A percentile compares a stretch with the other conserved stretches of the same genome.
Evolutionary conservation across 2,113 vertebrate species (phyloP).

Genomic region (Oncorhynchus nerka): DNA sequence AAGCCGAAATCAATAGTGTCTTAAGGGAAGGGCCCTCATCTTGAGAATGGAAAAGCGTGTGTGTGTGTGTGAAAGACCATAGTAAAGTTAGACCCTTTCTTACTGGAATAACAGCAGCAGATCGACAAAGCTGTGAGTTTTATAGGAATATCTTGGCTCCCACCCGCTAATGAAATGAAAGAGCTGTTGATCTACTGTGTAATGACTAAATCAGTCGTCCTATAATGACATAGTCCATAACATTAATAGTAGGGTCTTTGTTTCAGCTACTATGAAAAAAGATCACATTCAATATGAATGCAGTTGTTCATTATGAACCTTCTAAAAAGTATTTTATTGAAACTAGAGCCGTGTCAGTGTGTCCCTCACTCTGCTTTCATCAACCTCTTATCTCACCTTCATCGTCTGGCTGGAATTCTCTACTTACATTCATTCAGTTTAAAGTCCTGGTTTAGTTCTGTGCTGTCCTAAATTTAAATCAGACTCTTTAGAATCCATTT

Average conservation of each 20-base stretch:
- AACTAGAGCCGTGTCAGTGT: constrained; percentile 34
- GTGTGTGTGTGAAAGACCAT: neutral
- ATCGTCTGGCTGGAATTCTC: constrained; percentile 47
- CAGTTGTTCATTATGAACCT: constrained; percentile 20
- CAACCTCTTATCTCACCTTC: constrained; percentile 47
- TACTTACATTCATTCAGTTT: neutral
- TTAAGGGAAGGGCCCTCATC: constrained; percentile 15
- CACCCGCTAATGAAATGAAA: constrained; percentile 1
- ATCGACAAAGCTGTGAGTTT: constrained; percentile 36
- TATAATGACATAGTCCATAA: neutral
- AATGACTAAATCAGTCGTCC: no score
- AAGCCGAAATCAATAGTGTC: constrained; percentile 48
- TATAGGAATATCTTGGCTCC: constrained; percentile 14
- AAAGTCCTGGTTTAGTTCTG: constrained; percentile 35
- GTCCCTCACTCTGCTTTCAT: constrained; percentile 19
- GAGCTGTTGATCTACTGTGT: constrained; percentile 14
- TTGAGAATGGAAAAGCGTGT: neutral
- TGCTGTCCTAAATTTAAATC: constrained; percentile 48
- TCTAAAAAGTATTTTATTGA: constrained; percentile 40
- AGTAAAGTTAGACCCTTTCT: constrained; percentile 19
- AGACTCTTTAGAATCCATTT: constrained; percentile 45
- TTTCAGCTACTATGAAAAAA: neutral
- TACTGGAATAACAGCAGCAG: constrained; percentile 23
- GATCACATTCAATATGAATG: constrained; percentile 30
- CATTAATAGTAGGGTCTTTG: constrained; percentile 22